Base-by-base conservation (phyloP, 2,888 invertebrate species). In the Salpingus planirostris region DNA sequence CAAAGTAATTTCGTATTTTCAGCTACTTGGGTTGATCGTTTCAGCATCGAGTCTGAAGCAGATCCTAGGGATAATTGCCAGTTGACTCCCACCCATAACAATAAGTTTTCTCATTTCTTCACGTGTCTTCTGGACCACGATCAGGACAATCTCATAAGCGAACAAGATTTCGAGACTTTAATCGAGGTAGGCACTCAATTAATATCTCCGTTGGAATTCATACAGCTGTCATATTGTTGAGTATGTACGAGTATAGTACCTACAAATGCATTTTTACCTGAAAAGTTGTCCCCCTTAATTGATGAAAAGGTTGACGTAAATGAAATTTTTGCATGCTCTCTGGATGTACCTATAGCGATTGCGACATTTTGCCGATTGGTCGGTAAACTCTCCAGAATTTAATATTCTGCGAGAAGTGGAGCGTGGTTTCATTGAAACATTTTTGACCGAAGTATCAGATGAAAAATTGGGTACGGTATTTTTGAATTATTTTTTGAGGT, bases 11-110 rank as follows among this genome's bases (percentile, higher is more conserved):
- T 28, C 30, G n/a, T 10, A 28, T 26, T 54, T 55, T 29, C 29
- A 82, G 81, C 82, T 12, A 81, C 82, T 31, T 82, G 80, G 79
- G 80, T 82, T 37, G 80, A 80, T 61, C 69, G 81, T 29, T 80
- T 75, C 55, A 78, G 78, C 57, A 75, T 77, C 50, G 78, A 80
- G 50, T 67, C 76, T 36, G 69, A 69, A 41, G 69, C 70, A 43
- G 62, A 71, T 15, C 72, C 72, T 27, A 63, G 72, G 43, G 70
- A 71, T 40, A 67, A 69, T 33, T 72, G 71, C 36, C 70, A 69
- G 44, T 65, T 80, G 40, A 75, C 78, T 42, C 59, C 70, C 25
- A 73, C 76, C 27, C 82, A 81, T 57, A 70, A 68, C 36, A 78
- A 78, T 60, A 83, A 82, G 60, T 68, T 82, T 64, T 70, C 76